Evolutionary conservation across 2,888 invertebrate species (phyloP), one percentile per base, ranked within the genome.

Genomic region (Aproaerema taeniolella): DNA sequence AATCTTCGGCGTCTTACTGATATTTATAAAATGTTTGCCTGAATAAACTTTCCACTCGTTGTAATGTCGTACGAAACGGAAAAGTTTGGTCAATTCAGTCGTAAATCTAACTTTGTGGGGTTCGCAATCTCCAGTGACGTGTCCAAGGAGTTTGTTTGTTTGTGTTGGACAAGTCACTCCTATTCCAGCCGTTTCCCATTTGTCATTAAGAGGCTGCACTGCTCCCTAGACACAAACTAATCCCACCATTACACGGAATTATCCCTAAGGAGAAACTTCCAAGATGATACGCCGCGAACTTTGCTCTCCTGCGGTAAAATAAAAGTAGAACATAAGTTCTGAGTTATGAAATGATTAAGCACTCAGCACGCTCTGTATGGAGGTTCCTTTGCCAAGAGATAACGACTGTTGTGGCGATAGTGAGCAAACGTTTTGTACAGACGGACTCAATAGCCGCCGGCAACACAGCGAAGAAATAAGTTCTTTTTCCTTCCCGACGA

Each of bases 171-270:
- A 61, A 67, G 65, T 65, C 59, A 58, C 31, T 31, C 12, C 52
- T 50, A 42, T 39, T 52, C 49, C 47, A 57, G 65, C 64, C 50
- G 63, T 55, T 56, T 53, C 57, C 56, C 68, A 72, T 74, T 74
- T 70, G 66, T 77, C 70, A 71, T 67, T 55, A 61, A 51, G 57
- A 56, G 56, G 51, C 47, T 55, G 53, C 54, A 52, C 46, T 55
- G 47, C 48, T 53, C 55, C 55, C 46, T 55, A 55, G 57, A 57
- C 53, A 50, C 52, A 46, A 50, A 55, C 56, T 77, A 75, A 78
- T 72, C 72, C 68, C 52, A 53, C 68, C 69, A 69, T 75, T 67
- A 74, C 67, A 59, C 36, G 58, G 66, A 62, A 74, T 77, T 70
- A 72, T 73, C 65, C 65, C 58, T 35, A 41, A 50, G 59, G 58